Conservation (phyloP, 2,888 invertebrate species). For the Stegophylla sp. region DNA sequence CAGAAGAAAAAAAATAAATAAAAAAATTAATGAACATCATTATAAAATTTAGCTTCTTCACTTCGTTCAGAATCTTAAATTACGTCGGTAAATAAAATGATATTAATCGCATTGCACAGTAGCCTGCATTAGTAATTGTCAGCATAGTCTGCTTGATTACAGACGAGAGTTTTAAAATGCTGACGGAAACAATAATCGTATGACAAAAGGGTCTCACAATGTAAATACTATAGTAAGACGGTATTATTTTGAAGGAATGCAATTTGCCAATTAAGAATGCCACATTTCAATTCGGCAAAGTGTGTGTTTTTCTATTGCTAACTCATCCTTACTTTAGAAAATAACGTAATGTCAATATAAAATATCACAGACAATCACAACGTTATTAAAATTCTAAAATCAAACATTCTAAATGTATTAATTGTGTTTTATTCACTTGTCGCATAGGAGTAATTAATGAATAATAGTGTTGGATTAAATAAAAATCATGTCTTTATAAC, state of each 20-base stretch:
- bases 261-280: slow-evolving; percentile 23
- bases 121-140: no score
- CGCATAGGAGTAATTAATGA: no score
- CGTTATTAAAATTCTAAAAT: no score
- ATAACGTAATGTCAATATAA: neutral
- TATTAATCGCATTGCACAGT: neutral
- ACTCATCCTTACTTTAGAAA: slow-evolving; percentile 1
- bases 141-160: no score
- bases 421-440: no score
- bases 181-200: slow-evolving; percentile 2
- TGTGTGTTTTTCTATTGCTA: neutral
- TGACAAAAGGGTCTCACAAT: neutral
- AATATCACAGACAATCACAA: neutral
- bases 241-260: neutral
- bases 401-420: no score
- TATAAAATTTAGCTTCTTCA: no score
- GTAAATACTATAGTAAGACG: neutral
- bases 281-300: neutral
- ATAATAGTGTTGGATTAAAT: no score
- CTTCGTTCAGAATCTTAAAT: no score
- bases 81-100: neutral
- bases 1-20: no score
- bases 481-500: no score
- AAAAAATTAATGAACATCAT: no score
- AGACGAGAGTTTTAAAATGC: neutral